Percentiles rank a stretch among this genome's conserved stretches.
phyloP scores from a whole-genome alignment of 2,888 invertebrate genomes.

The Xestobium rufovillosum region DNA sequence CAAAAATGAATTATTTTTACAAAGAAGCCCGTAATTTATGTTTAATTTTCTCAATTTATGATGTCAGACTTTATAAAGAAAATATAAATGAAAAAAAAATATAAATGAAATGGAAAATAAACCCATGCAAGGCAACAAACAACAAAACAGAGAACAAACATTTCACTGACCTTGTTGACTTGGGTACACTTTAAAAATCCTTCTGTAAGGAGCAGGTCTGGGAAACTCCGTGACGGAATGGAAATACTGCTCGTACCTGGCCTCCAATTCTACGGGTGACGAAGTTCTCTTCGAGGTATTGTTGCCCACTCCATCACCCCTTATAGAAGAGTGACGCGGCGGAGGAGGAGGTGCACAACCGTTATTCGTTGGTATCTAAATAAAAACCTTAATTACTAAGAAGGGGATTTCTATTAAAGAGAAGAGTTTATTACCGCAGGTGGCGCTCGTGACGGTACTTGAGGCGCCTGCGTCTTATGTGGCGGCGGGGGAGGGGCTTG shows the following conservation, averaged over 20 bases:
- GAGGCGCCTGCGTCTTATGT: slow-evolving; percentile 30
- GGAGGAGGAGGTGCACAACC: slow-evolving; percentile 49
- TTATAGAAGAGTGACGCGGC: slow-evolving; percentile 56
- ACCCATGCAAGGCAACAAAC: too few relatives aligned
- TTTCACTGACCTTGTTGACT: slow-evolving; percentile 59
- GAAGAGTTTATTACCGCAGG: slow-evolving; percentile 36
- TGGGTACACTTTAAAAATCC: slow-evolving; percentile 61
- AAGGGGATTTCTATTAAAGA: too few relatives aligned
- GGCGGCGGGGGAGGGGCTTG: slow-evolving; percentile 33
- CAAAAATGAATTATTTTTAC: too few relatives aligned
- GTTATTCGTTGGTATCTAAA: slow-evolving; percentile 20
- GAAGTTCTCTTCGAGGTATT: slow-evolving; percentile 20
- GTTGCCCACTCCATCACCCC: slow-evolving; percentile 35
- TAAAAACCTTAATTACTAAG: background rate
- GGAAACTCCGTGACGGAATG: slow-evolving; percentile 57
- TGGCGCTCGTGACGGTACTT: slow-evolving; percentile 32
- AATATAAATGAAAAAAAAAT: too few relatives aligned
- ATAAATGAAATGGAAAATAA: too few relatives aligned
- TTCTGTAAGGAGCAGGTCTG: slow-evolving; percentile 59
- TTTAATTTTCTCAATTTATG: too few relatives aligned
- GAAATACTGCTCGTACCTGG: slow-evolving; percentile 60
- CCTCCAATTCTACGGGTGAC: slow-evolving; percentile 54
- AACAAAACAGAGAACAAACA: too few relatives aligned
- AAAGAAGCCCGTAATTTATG: too few relatives aligned
- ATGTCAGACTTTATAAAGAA: too few relatives aligned